Percentiles rank a stretch among this genome's conserved stretches.
Conservation (phyloP, 2,113 vertebrate species). For the Gavia stellata region DNA sequence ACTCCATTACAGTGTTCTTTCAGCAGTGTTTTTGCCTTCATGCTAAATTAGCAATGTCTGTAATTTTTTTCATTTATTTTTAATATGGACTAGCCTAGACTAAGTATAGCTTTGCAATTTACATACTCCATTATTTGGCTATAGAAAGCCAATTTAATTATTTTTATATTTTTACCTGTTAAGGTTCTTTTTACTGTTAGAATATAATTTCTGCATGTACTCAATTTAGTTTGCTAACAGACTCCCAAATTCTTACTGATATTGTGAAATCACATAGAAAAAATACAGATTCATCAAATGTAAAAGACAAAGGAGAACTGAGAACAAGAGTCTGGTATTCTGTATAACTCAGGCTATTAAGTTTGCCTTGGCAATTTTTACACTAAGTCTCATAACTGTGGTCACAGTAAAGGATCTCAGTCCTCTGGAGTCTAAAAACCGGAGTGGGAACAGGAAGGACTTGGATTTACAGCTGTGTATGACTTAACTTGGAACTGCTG, state of each 20-base stretch:
- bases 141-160: background rate
- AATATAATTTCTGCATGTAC: background rate
- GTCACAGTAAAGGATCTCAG: background rate
- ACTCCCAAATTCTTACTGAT: background rate
- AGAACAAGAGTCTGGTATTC: background rate
- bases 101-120: background rate
- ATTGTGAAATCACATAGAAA: background rate
- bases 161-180: background rate
- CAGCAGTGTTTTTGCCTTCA: conserved; percentile 5
- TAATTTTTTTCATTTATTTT: background rate
- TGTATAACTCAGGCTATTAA: background rate
- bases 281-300: background rate
- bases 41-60: background rate
- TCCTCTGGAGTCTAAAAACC: background rate
- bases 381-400: background rate
- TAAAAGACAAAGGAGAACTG: background rate
- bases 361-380: background rate
- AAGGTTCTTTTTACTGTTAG: background rate
- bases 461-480: background rate
- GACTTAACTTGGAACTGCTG: background rate
- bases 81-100: background rate
- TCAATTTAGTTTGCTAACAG: background rate
- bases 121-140: background rate
- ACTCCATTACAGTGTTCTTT: conserved; percentile 5
- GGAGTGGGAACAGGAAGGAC: background rate